Percentiles rank a stretch among this genome's conserved stretches.
Evolutionary conservation across 2,113 vertebrate species (phyloP).

Genomic region (Lichenostomus cassidix): DNA sequence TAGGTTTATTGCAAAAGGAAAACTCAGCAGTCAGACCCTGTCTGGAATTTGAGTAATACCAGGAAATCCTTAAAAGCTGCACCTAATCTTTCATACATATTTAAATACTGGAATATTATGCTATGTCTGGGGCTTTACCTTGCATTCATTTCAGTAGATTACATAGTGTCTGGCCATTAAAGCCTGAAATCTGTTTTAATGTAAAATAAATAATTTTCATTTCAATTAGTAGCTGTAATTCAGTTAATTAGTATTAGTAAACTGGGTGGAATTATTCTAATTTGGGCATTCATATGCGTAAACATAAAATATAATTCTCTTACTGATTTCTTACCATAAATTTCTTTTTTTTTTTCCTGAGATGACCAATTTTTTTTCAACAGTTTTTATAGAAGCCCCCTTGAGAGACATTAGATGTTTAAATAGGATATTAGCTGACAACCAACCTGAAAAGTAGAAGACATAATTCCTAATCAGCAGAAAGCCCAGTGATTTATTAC

Average conservation of each 20-base stretch:
- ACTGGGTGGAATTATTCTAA: background rate
- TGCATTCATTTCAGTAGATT: background rate
- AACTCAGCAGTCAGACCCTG: constrained; percentile 31
- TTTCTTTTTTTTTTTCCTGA: background rate
- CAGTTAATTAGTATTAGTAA: background rate
- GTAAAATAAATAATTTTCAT: background rate
- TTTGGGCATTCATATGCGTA: background rate
- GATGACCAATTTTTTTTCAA: background rate
- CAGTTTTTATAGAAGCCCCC: background rate
- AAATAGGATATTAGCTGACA: constrained; percentile 50
- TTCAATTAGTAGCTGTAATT: background rate
- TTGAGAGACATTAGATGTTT: constrained; percentile 42
- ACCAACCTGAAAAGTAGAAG: constrained; percentile 22
- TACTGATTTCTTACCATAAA: background rate
- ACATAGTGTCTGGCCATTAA: background rate
- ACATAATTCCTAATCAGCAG: constrained; percentile 36
- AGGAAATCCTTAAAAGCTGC: constrained; percentile 53
- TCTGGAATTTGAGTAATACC: constrained; percentile 56
- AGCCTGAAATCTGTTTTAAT: background rate
- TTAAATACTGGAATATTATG: constrained; percentile 39
- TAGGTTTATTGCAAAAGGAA: background rate
- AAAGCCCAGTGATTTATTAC: constrained; percentile 51
- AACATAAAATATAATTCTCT: background rate
- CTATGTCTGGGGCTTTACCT: constrained; percentile 13
- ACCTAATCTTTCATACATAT: constrained; percentile 58